phyloP scores from a whole-genome alignment of 2,113 vertebrate genomes.

The Microtus montanus region DNA sequence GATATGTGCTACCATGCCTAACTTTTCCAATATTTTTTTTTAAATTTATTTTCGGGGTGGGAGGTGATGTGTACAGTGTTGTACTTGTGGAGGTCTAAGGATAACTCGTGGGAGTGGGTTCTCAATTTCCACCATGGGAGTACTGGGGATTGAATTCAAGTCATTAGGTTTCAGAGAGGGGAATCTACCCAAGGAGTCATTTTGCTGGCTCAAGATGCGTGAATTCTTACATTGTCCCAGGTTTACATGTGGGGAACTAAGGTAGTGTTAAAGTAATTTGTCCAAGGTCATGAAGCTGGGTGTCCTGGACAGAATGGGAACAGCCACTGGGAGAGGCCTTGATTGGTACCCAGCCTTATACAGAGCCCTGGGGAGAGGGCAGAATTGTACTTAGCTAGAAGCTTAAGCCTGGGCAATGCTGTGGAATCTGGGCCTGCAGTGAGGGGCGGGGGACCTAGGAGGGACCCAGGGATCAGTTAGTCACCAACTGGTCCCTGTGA shows the following conservation, averaged over 20 bases:
- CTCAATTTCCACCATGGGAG: background rate
- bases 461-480: slow-evolving; percentile 88
- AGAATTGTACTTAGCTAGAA: background rate
- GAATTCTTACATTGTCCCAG: background rate
- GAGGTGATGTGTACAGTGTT: background rate
- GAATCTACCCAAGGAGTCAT: background rate
- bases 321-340: background rate
- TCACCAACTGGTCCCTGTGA: slow-evolving; percentile 93
- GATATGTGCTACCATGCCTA: background rate
- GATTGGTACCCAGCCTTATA: background rate
- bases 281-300: background rate
- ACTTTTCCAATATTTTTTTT: background rate
- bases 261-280: background rate
- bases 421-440: slow-evolving; percentile 34
- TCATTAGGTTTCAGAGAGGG: background rate
- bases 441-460: slow-evolving; percentile 63
- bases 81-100: background rate
- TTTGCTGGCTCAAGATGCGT: background rate
- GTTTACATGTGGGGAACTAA: slow-evolving; percentile 20
- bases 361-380: background rate
- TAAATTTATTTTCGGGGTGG: background rate
- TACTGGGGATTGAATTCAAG: background rate
- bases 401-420: background rate
- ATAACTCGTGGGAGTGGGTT: background rate
- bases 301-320: background rate